Evolutionary conservation across 2,888 invertebrate species (phyloP), one percentile per base, ranked within the genome.

Genomic region (Dysmachus trigonus): DNA sequence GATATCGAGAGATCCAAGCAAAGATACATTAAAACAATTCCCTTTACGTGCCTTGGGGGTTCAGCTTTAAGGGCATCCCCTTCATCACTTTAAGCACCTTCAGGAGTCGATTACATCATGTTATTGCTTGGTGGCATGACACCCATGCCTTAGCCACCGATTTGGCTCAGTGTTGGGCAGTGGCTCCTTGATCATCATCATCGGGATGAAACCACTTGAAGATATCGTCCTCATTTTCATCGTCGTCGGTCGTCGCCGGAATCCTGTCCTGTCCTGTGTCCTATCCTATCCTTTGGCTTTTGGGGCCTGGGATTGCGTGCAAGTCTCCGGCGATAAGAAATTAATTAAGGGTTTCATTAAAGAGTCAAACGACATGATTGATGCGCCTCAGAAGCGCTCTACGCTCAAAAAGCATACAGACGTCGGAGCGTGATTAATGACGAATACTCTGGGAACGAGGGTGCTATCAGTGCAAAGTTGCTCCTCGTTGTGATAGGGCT

Each of bases 271-370:
- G n/a, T n/a, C n/a, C n/a, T n/a, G n/a, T n/a, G n/a, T n/a, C n/a
- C n/a, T n/a, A 15, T 18, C 15, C 51, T 18, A n/a, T 18, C 18
- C 18, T n/a, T 15, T 62, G 62, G 62, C 62, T 62, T 62, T 47
- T n/a, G n/a, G 38, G 18, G 51, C 2, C 27, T 3, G 8, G 62
- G 62, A 33, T 33, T 73, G 33, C 73, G 33, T 73, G 73, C 33
- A 33, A 73, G 31, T 18, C 22, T 38, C 22, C 7, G n/a, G 33
- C 38, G 76, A 76, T 76, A 76, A 76, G 76, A 76, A 76, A 76
- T 76, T 76, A 76, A 76, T 76, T 76, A 76, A 35, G 76, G 62
- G 35, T 38, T 76, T 76, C 76, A 76, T 76, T 76, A 76, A 38
- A 33, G 35, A 76, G 38, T 35, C 33, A 38, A 76, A 76, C 38